Percentiles rank a stretch among this genome's conserved stretches.
Conservation (phyloP, 1,140 invertebrate species). For the Drosophila cardini region DNA sequence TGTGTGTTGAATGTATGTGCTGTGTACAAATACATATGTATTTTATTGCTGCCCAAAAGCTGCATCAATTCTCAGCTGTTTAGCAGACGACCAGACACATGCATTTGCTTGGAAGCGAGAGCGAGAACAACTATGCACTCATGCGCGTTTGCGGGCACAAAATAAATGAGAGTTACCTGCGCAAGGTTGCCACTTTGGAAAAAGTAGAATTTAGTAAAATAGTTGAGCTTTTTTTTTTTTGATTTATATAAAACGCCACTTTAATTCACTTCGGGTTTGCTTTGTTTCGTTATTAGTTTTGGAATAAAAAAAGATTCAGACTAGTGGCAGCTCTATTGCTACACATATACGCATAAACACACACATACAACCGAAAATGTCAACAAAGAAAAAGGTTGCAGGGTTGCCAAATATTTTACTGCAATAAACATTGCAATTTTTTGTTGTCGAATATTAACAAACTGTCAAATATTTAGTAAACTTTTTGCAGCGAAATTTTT, state of each 20-base stretch:
- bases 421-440: slow-evolving; percentile 21
- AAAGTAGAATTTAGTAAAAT: slow-evolving; percentile 26
- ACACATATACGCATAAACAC: slow-evolving; percentile 15
- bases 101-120: slow-evolving; percentile 27
- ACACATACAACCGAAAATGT: slow-evolving; percentile 43
- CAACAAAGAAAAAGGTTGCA: slow-evolving; percentile 56
- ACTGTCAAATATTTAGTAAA: slow-evolving; percentile 1
- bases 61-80: slow-evolving; percentile 70
- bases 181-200: slow-evolving; percentile 48
- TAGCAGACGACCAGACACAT: slow-evolving; percentile 43
- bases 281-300: neutral
- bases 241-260: neutral
- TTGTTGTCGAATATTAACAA: neutral
- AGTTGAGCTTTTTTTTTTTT: slow-evolving; percentile 13
- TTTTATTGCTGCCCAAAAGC: slow-evolving; percentile 36
- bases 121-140: slow-evolving; percentile 43
- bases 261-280: neutral
- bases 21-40: slow-evolving; percentile 30
- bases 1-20: slow-evolving; percentile 1
- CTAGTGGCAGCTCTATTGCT: slow-evolving; percentile 35
- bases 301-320: neutral
- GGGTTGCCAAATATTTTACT: slow-evolving; percentile 44
- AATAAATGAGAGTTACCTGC: slow-evolving; percentile 50
- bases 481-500: neutral
- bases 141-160: slow-evolving; percentile 36